Conservation (phyloP, 2,113 vertebrate genomes). For the Brachyistius frenatus region DNA sequence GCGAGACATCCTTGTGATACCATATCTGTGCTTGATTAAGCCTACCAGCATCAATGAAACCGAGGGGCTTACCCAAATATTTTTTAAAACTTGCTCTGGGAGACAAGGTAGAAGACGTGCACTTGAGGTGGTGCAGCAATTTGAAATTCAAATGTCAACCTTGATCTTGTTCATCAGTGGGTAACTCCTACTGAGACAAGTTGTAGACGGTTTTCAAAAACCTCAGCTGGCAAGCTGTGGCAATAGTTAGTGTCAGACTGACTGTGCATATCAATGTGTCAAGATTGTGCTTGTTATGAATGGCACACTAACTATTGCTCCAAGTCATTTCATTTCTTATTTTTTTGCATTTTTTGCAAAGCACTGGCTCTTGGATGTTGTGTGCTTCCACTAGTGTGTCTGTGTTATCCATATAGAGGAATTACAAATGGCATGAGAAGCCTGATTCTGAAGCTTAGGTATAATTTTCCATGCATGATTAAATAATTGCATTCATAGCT, state of each 20-base stretch:
- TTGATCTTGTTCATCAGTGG: constrained; percentile 62
- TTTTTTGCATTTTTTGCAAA: neutral
- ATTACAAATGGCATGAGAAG: constrained; percentile 26
- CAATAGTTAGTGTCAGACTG: constrained; percentile 25
- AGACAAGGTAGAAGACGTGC: constrained; percentile 22
- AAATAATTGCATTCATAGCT: constrained; percentile 17
- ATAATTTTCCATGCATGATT: constrained; percentile 18
- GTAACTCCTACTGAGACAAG: constrained; percentile 50
- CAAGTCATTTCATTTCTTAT: neutral
- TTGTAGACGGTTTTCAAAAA: constrained; percentile 41
- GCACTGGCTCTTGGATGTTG: neutral
- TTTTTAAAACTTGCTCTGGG: constrained; percentile 21
- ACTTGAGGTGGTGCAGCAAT: constrained; percentile 33
- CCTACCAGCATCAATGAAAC: constrained; percentile 38
- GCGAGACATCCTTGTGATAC: constrained; percentile 2
- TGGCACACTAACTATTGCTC: neutral
- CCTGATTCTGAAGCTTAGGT: constrained; percentile 19
- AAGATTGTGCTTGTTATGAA: constrained; percentile 18
- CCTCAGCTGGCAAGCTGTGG: neutral
- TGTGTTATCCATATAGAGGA: constrained; percentile 9
- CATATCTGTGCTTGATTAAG: constrained; percentile 38
- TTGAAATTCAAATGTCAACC: constrained; percentile 66
- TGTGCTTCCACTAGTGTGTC: constrained; percentile 1
- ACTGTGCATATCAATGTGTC: constrained; percentile 36
- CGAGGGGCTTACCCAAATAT: neutral